These are phyloP conservation scores for Drosophila fulvimacula DNA, from an alignment of 2,888 invertebrate genomes.

Conservation along the genomic window DNA sequence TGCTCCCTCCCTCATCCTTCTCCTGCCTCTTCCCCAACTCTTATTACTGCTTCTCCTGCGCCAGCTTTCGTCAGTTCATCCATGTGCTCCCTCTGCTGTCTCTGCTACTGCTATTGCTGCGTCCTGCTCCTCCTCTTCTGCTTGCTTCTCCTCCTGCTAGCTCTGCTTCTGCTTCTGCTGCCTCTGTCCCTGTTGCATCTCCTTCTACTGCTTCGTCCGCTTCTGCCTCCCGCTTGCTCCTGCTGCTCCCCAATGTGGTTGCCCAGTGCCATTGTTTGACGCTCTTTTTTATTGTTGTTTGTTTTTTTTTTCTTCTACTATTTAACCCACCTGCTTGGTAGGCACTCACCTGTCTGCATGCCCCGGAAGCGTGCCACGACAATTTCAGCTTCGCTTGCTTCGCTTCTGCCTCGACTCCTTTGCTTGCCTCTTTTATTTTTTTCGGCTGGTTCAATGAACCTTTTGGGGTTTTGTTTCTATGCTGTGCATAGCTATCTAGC, in stretches of 20 bases:
- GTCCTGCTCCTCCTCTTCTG: no score
- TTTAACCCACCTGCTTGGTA: constrained; percentile 14
- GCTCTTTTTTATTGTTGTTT: constrained; percentile 11
- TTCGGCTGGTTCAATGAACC: constrained; percentile 71
- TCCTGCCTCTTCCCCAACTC: not conserved
- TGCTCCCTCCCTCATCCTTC: not conserved
- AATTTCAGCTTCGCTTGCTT: constrained; percentile 31
- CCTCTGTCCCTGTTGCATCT: not conserved
- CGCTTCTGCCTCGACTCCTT: constrained; percentile 4
- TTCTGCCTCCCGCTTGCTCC: not conserved
- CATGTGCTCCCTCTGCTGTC: not conserved
- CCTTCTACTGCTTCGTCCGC: not conserved
- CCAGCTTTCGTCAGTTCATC: not conserved
- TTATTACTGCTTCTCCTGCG: not conserved
- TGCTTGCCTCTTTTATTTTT: constrained; percentile 14
- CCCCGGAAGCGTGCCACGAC: constrained; percentile 51
- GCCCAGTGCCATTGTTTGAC: constrained; percentile 7
- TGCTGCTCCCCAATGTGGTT: constrained; percentile 1
- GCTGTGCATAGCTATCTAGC: constrained; percentile 15
- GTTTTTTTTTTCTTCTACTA: constrained; percentile 20
- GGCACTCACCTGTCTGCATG: constrained; percentile 9
- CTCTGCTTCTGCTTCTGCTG: not conserved
- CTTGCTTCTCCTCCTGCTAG: no score
- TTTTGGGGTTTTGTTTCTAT: constrained; percentile 33
- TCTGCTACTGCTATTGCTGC: not conserved